Evolutionary conservation across 2,888 invertebrate species (phyloP).

Genomic region (Ectemnius continuus): DNA sequence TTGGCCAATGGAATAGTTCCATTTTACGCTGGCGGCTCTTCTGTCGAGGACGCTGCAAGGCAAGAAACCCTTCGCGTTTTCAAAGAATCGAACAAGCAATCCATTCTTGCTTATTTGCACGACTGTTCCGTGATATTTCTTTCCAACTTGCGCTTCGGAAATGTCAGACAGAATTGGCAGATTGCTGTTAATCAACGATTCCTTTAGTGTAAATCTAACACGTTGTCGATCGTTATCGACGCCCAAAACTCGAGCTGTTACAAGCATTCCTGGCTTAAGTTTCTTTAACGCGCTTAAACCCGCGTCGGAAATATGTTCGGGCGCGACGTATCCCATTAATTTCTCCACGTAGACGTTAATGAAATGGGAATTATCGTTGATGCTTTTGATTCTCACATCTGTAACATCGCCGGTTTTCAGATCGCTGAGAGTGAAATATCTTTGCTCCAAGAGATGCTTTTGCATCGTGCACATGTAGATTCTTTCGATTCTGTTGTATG

Average conservation of each 20-base stretch:
- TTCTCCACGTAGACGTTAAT: slow-evolving; percentile 64
- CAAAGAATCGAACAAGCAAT: slow-evolving; percentile 82
- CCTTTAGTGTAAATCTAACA: slow-evolving; percentile 83
- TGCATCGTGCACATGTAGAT: slow-evolving; percentile 85
- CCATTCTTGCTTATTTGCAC: slow-evolving; percentile 78
- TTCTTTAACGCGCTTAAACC: slow-evolving; percentile 76
- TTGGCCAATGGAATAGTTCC: slow-evolving; percentile 82
- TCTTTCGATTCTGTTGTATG: slow-evolving; percentile 84
- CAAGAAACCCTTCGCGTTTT: slow-evolving; percentile 80
- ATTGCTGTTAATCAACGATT: slow-evolving; percentile 81
- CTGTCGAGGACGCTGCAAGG: slow-evolving; percentile 74
- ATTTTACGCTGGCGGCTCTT: slow-evolving; percentile 71
- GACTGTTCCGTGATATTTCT: slow-evolving; percentile 81
- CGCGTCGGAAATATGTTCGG: slow-evolving; percentile 64
- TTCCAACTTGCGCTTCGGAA: slow-evolving; percentile 79
- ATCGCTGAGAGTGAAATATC: slow-evolving; percentile 78
- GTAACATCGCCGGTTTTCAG: slow-evolving; percentile 66
- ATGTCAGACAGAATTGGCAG: slow-evolving; percentile 79
- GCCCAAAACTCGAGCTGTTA: slow-evolving; percentile 82
- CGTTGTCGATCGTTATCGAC: slow-evolving; percentile 78
- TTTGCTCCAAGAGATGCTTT: slow-evolving; percentile 80
- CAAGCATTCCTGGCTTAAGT: slow-evolving; percentile 80
- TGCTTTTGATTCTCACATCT: slow-evolving; percentile 61
- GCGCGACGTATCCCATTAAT: slow-evolving; percentile 63
- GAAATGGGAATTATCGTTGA: slow-evolving; percentile 59